Evolutionary conservation across 2,888 invertebrate genomes (phyloP).

Genomic region (Tetragnatha montana): DNA sequence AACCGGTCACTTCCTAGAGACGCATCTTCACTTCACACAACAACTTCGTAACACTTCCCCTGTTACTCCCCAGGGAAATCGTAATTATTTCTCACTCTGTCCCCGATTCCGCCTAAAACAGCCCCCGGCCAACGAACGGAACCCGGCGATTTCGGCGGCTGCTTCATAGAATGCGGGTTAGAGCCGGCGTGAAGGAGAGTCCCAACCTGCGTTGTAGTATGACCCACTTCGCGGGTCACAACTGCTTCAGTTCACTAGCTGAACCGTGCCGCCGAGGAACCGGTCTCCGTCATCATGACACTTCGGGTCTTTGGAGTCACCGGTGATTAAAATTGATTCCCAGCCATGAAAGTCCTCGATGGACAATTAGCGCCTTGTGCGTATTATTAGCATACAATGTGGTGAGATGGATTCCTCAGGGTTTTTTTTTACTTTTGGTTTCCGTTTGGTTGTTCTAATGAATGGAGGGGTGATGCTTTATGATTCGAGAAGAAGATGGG

Average conservation of each 20-base stretch:
- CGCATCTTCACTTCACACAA: background rate
- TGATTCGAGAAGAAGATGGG: background rate
- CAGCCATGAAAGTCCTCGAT: slow-evolving; percentile 25
- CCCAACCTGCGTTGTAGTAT: slow-evolving; percentile 44
- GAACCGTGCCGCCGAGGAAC: slow-evolving; percentile 63
- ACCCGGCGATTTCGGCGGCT: background rate
- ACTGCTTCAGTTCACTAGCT: slow-evolving; percentile 67
- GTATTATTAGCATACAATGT: slow-evolving; percentile 47
- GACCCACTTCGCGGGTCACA: slow-evolving; percentile 69
- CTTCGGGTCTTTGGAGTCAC: slow-evolving; percentile 43
- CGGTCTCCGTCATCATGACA: slow-evolving; percentile 32
- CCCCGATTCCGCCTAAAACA: slow-evolving; percentile 12
- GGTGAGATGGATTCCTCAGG: background rate
- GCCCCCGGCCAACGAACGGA: slow-evolving; percentile 16
- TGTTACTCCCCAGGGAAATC: background rate
- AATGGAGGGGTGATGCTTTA: background rate
- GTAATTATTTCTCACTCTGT: background rate
- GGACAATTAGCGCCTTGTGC: slow-evolving; percentile 16
- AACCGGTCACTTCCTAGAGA: background rate
- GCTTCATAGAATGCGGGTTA: slow-evolving; percentile 54
- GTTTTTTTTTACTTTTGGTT: slow-evolving; percentile 37
- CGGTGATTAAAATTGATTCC: slow-evolving; percentile 48
- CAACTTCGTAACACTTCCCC: background rate
- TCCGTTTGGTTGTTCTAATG: background rate
- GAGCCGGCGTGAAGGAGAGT: slow-evolving; percentile 18